These are phyloP conservation scores for Picathartes gymnocephalus DNA, from an alignment of 2,113 vertebrate species.

Conservation along the genomic window DNA sequence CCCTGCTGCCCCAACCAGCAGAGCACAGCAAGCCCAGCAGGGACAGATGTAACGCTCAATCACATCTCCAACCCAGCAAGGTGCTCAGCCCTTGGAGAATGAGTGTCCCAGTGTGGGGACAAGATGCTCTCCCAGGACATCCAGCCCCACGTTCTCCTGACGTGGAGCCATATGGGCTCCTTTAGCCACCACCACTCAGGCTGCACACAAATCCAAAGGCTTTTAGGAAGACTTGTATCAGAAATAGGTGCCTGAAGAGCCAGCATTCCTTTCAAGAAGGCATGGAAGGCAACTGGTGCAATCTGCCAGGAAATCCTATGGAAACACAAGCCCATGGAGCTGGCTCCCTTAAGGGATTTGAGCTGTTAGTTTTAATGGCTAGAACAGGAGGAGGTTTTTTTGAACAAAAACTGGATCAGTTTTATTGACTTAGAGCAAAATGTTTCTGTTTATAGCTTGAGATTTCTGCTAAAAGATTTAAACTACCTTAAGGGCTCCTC, in stretches of 20 bases:
- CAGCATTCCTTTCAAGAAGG: not conserved
- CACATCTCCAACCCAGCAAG: not conserved
- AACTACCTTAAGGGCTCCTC: not conserved
- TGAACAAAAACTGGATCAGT: conserved; percentile 27
- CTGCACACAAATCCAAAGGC: not conserved
- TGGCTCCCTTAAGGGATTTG: conserved; percentile 6
- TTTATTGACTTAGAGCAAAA: conserved; percentile 37
- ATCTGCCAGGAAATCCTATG: not conserved
- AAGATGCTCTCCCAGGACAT: not conserved
- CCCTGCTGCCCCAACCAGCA: not conserved
- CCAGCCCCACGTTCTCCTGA: not conserved
- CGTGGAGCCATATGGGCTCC: not conserved
- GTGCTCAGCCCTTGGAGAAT: not conserved
- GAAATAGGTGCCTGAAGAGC: not conserved
- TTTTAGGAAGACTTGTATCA: not conserved
- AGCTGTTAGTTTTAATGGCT: conserved; percentile 24
- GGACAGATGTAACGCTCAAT: not conserved
- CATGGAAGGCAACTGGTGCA: not conserved
- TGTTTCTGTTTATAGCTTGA: conserved; percentile 17
- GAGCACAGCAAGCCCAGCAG: not conserved
- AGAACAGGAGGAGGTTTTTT: not conserved
- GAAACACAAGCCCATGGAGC: not conserved
- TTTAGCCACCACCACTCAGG: not conserved
- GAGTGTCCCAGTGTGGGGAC: not conserved
- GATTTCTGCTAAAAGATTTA: conserved; percentile 36